Conservation (phyloP, 2,797 vertebrate species). For the Sebastolobus altivelis region DNA sequence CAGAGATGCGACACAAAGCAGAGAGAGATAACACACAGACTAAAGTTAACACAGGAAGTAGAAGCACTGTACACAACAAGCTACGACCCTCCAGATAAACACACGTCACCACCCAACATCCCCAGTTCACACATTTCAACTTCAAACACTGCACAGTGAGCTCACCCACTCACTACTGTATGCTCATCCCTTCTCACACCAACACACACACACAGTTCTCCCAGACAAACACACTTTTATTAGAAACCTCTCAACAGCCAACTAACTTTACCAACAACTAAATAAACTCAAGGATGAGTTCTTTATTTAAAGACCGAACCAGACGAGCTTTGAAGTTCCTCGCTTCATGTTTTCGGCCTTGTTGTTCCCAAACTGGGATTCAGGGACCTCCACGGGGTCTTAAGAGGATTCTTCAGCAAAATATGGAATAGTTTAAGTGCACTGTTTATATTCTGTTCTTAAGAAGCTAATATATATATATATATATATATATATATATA, state of each 20-base stretch:
- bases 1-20: neutral
- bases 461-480: neutral
- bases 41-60: neutral
- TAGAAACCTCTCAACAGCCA: slow-evolving; percentile 3
- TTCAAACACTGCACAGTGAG: slow-evolving; percentile 24
- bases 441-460: neutral
- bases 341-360: neutral
- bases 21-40: neutral
- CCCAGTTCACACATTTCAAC: slow-evolving; percentile 16
- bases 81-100: slow-evolving; percentile 1
- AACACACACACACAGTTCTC: neutral
- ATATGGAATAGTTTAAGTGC: neutral
- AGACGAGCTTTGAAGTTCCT: slow-evolving; percentile 29
- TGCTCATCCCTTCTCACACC: neutral
- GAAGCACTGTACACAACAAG: neutral
- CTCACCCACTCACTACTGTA: slow-evolving; percentile 13
- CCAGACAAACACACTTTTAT: slow-evolving; percentile 18
- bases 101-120: slow-evolving; percentile 16
- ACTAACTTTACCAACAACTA: slow-evolving; percentile 4
- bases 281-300: slow-evolving; percentile 21
- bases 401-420: neutral
- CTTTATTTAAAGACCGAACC: slow-evolving; percentile 16
- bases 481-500: neutral
- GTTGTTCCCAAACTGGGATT: slow-evolving; percentile 6
- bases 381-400: neutral